These are phyloP conservation scores for Caenorhabditis sp. DNA, from an alignment of 2,888 invertebrate genomes.

Conservation along the genomic window DNA sequence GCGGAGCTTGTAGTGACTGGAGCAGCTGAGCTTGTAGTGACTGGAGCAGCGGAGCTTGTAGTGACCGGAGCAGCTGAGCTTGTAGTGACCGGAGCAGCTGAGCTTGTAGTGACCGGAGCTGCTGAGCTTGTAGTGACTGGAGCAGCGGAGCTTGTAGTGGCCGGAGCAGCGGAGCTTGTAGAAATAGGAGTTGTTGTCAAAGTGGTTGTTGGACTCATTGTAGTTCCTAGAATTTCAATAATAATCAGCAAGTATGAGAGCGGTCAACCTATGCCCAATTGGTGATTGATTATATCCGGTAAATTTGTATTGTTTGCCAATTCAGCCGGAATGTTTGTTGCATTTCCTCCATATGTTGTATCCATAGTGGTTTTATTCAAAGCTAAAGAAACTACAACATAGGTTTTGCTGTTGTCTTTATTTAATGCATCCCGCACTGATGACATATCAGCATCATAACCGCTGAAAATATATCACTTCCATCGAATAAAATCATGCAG, in stretches of 20 bases:
- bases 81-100: constrained; percentile 2
- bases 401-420: constrained; percentile 6
- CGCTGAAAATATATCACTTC: constrained; percentile 11
- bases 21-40: background rate
- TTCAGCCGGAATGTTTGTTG: background rate
- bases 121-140: background rate
- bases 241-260: background rate
- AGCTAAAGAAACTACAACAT: constrained; percentile 24
- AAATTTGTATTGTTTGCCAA: constrained; percentile 3
- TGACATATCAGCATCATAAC: constrained; percentile 13
- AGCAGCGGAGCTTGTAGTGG: background rate
- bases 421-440: background rate
- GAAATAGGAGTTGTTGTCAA: background rate
- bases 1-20: background rate
- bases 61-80: background rate
- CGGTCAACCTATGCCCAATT: constrained; percentile 3
- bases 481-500: background rate
- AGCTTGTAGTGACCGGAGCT: constrained; percentile 1
- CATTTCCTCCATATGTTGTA: constrained; percentile 11
- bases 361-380: constrained; percentile 3
- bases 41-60: background rate
- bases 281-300: constrained; percentile 11
- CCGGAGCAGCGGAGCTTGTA: background rate
- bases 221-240: constrained; percentile 7
- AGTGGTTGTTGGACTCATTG: background rate